Percentiles rank a stretch among this genome's conserved stretches.
These are phyloP conservation scores for Meloidogyne floridensis DNA, from an alignment of 1,140 invertebrate species.

Conservation along the genomic window DNA sequence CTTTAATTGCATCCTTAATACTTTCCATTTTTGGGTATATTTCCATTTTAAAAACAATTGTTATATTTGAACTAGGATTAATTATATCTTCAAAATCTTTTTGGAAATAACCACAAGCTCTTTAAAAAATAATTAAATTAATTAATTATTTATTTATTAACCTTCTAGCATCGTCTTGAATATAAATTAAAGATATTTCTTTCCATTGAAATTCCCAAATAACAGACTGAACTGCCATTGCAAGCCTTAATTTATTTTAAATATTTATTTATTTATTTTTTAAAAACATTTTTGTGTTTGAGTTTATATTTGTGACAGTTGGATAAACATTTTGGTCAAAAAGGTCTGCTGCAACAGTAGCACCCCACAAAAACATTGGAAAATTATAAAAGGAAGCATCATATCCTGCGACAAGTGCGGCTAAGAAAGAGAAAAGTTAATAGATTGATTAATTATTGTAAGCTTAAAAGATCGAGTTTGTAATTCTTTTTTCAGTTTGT, in stretches of 20 bases:
- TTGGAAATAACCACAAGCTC: background rate
- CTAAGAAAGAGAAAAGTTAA: conserved; percentile 9
- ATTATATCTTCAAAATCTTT: background rate
- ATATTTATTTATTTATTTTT: background rate
- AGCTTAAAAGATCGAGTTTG: no score
- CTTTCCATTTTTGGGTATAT: conserved; percentile 11
- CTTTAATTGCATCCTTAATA: conserved; percentile 35
- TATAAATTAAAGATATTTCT: conserved; percentile 46
- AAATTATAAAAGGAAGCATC: conserved; percentile 44
- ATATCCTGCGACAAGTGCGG: conserved; percentile 29
- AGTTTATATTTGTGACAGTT: conserved; percentile 40
- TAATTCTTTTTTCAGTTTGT: no score
- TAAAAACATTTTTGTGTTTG: conserved; percentile 30
- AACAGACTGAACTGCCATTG: conserved; percentile 29
- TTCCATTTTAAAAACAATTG: conserved; percentile 19
- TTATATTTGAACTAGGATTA: conserved; percentile 20
- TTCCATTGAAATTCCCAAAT: conserved; percentile 40
- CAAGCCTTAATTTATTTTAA: conserved; percentile 30
- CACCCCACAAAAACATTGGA: conserved; percentile 48
- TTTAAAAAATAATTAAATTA: conserved; percentile 8
- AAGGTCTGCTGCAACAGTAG: conserved; percentile 31
- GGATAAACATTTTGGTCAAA: conserved; percentile 37
- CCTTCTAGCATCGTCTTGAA: conserved; percentile 19
- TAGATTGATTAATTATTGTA: no score
- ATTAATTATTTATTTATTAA: background rate